Evolutionary conservation across 2,797 vertebrate species (phyloP).

Genomic region (Sciurus vulgaris): DNA sequence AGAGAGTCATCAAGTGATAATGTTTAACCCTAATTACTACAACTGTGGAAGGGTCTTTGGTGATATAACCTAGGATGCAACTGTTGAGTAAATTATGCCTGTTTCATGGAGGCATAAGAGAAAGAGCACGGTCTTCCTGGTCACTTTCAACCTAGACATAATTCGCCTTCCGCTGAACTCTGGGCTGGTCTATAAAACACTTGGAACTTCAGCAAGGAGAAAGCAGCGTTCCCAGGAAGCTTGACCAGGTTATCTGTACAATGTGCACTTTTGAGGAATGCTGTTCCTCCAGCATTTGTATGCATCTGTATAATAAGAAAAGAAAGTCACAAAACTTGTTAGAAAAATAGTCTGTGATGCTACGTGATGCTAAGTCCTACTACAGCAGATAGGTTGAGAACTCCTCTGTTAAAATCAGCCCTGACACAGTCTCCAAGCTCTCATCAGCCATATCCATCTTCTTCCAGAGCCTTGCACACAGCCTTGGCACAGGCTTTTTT

Average conservation of each 20-base stretch:
- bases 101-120: not conserved
- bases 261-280: not conserved
- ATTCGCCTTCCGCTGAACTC: not conserved
- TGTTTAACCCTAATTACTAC: constrained; percentile 13
- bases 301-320: not conserved
- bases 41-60: not conserved
- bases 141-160: not conserved
- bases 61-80: not conserved
- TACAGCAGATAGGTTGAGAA: not conserved
- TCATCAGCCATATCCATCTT: not conserved
- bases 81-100: not conserved
- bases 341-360: not conserved
- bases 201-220: not conserved
- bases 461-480: not conserved
- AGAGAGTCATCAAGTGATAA: not conserved
- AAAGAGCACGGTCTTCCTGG: not conserved
- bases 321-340: not conserved
- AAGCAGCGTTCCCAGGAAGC: not conserved
- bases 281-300: not conserved
- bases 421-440: not conserved
- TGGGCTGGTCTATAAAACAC: not conserved
- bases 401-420: not conserved
- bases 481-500: not conserved
- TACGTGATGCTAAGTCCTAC: not conserved
- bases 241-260: not conserved